Evolutionary conservation across 2,113 vertebrate species (phyloP).

Genomic region (Pica pica): DNA sequence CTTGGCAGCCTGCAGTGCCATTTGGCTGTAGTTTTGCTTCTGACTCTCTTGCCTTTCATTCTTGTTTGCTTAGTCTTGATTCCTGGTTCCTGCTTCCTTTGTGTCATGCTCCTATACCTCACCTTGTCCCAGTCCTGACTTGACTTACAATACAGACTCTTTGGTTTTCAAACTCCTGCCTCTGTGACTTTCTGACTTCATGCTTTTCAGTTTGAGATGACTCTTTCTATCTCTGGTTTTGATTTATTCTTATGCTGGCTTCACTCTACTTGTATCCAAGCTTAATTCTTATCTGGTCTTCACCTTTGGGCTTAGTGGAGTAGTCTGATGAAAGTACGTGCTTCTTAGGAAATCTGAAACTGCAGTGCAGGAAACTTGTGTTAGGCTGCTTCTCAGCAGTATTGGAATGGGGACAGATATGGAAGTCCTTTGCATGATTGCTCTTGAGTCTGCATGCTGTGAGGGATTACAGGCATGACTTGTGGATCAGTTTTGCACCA

Average conservation of each 20-base stretch:
- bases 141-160: background rate
- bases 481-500: background rate
- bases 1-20: constrained; percentile 36
- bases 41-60: constrained; percentile 44
- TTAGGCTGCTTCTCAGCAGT: background rate
- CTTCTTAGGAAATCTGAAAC: background rate
- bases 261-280: background rate
- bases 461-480: background rate
- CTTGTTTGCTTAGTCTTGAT: constrained; percentile 47
- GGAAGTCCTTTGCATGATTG: background rate
- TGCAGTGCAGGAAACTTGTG: background rate
- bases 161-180: background rate
- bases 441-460: background rate
- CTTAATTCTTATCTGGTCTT: background rate
- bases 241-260: background rate
- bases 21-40: constrained; percentile 46
- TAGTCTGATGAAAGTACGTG: background rate
- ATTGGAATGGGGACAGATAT: background rate
- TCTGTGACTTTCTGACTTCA: background rate
- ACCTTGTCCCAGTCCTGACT: background rate
- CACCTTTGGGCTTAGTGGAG: background rate
- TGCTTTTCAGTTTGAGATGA: background rate
- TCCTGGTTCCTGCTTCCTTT: constrained; percentile 11
- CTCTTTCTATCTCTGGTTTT: background rate
- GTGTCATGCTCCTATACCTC: background rate